Evolutionary conservation across 2,888 invertebrate genomes (phyloP).

Genomic region (Dendrolimus pini): DNA sequence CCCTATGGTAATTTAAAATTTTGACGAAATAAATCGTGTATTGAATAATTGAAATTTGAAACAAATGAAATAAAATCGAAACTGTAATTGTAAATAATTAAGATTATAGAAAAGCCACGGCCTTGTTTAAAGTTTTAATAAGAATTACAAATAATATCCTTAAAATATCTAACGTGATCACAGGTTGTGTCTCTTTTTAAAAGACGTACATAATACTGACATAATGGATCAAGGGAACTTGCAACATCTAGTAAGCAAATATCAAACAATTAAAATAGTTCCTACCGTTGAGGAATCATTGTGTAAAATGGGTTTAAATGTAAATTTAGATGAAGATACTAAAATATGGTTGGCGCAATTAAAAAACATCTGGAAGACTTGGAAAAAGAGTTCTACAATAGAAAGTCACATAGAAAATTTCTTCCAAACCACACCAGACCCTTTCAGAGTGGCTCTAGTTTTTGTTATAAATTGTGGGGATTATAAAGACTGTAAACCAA

Average conservation of each 20-base stretch:
- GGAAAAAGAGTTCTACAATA: slow-evolving; percentile 76
- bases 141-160: no score
- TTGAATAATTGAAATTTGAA: no score
- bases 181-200: no score
- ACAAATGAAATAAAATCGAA: no score
- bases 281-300: slow-evolving; percentile 64
- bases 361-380: slow-evolving; percentile 57
- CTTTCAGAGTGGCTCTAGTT: slow-evolving; percentile 76
- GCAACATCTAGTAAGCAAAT: slow-evolving; percentile 39
- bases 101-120: no score
- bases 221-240: slow-evolving; percentile 35
- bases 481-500: slow-evolving; percentile 78
- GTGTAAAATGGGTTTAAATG: slow-evolving; percentile 48
- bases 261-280: slow-evolving; percentile 65
- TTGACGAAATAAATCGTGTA: no score
- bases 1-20: no score
- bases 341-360: slow-evolving; percentile 58
- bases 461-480: slow-evolving; percentile 79
- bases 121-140: no score
- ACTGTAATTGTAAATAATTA: no score
- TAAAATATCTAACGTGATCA: no score
- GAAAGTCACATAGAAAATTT: slow-evolving; percentile 63
- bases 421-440: slow-evolving; percentile 71
- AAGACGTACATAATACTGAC: not conserved
- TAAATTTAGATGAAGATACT: slow-evolving; percentile 54